Percentiles rank a stretch among this genome's conserved stretches.
phyloP scores from a whole-genome alignment of 2,888 invertebrate species.

The Acheta domesticus region DNA sequence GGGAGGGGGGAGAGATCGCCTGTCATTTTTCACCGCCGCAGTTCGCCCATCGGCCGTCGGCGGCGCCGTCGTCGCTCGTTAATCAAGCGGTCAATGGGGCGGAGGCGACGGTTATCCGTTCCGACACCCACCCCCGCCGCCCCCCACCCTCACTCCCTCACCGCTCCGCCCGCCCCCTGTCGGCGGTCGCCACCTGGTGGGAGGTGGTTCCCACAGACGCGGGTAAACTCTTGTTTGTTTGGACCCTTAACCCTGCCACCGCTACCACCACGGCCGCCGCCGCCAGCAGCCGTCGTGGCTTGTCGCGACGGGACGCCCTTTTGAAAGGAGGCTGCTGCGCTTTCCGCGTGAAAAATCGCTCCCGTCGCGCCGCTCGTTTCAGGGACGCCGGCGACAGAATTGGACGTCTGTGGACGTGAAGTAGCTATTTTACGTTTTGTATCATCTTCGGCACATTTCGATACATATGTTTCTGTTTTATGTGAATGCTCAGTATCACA shows the following conservation, averaged over 20 bases:
- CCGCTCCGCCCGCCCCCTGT: too few species aligned
- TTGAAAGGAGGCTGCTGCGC: too few species aligned
- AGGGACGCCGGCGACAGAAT: too few species aligned
- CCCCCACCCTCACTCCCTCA: too few species aligned
- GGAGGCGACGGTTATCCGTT: conserved; percentile 1
- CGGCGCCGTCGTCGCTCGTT: background rate
- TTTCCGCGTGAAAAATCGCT: too few species aligned
- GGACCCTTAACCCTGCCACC: background rate
- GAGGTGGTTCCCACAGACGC: background rate
- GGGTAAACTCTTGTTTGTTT: background rate
- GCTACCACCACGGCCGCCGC: background rate
- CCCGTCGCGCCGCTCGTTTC: too few species aligned
- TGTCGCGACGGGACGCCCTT: too few species aligned
- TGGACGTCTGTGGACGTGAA: too few species aligned
- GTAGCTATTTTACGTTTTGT: too few species aligned
- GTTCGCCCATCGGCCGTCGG: background rate
- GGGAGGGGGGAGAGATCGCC: background rate
- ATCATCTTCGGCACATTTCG: too few species aligned
- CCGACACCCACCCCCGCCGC: background rate
- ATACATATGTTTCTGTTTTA: too few species aligned
- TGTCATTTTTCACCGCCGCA: background rate
- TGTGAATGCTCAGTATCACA: too few species aligned
- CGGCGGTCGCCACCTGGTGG: background rate
- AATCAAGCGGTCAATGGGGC: background rate
- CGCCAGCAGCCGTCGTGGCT: background rate